These are phyloP conservation scores for Cheilosia soror DNA, from an alignment of 2,888 invertebrate species.

Conservation along the genomic window DNA sequence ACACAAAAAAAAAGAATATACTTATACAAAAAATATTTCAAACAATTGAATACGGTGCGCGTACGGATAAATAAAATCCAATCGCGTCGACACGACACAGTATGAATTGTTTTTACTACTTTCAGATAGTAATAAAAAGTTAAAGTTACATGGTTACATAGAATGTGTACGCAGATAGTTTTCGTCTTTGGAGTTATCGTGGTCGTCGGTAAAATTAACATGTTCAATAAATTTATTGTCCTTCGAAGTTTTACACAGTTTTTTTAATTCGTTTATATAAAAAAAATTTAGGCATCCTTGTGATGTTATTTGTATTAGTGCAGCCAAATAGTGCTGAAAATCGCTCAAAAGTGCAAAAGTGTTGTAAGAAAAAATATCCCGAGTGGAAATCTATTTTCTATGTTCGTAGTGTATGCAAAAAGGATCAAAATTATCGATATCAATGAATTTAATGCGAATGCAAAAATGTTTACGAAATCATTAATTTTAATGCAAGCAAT, in stretches of 20 bases:
- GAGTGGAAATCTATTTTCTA: constrained; percentile 10
- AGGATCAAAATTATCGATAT: constrained; percentile 36
- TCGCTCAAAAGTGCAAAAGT: constrained; percentile 40
- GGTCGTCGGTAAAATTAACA: constrained; percentile 43
- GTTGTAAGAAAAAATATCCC: constrained; percentile 28
- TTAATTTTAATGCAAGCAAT: constrained; percentile 59
- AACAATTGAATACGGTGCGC: constrained; percentile 68
- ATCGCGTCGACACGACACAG: constrained; percentile 40
- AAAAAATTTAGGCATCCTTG: too few relatives aligned
- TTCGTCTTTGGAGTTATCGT: constrained; percentile 59
- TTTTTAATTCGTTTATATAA: too few relatives aligned
- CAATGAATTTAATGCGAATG: constrained; percentile 66
- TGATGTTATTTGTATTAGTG: constrained; percentile 31
- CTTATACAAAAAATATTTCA: neutral
- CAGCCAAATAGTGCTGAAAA: constrained; percentile 41
- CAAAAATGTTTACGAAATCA: constrained; percentile 69
- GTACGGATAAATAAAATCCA: constrained; percentile 57
- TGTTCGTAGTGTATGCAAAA: constrained; percentile 35
- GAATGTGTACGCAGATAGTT: constrained; percentile 53
- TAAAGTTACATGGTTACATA: constrained; percentile 43
- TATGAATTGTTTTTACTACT: constrained; percentile 54
- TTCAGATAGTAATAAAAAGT: constrained; percentile 32
- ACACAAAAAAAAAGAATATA: constrained; percentile 26
- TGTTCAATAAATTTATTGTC: neutral
- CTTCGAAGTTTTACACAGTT: neutral